Evolutionary conservation across 2,888 invertebrate genomes (phyloP).

Genomic region (Amphipyra tragopoginis): DNA sequence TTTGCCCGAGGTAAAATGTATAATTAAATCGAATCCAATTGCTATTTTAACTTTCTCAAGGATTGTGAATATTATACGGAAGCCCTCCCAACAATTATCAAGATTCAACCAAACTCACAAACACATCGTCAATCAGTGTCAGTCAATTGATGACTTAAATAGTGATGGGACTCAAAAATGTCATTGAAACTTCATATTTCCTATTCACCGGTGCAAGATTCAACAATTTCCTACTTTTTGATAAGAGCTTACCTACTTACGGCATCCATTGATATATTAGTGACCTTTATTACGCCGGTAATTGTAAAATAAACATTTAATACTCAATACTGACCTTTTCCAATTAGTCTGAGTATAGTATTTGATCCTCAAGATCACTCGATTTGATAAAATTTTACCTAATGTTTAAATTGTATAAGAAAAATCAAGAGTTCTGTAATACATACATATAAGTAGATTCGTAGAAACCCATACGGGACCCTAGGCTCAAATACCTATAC

Average conservation of each 20-base stretch:
- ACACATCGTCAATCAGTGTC: not conserved
- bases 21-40: too few relatives aligned
- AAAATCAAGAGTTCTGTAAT: conserved; percentile 8
- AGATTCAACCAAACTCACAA: not conserved
- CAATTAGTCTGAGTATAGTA: conserved; percentile 74
- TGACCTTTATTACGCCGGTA: conserved; percentile 77
- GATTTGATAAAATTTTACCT: conserved; percentile 20
- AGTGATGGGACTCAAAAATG: not conserved
- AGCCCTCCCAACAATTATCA: not conserved
- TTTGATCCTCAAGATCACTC: conserved; percentile 64
- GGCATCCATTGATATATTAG: conserved; percentile 57
- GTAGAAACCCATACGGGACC: not conserved
- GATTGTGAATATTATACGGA: too few relatives aligned
- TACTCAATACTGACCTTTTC: conserved; percentile 79
- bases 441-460: not conserved
- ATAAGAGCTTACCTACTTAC: conserved; percentile 23
- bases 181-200: conserved; percentile 40
- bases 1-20: too few relatives aligned
- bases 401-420: conserved; percentile 2
- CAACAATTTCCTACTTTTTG: conserved; percentile 34
- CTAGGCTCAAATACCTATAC: not conserved
- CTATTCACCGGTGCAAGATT: conserved; percentile 26
- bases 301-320: conserved; percentile 79
- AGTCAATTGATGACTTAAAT: not conserved
- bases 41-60: too few relatives aligned